Evolutionary conservation across 2,888 invertebrate species (phyloP).

Genomic region (Eucriotettix oculatus): DNA sequence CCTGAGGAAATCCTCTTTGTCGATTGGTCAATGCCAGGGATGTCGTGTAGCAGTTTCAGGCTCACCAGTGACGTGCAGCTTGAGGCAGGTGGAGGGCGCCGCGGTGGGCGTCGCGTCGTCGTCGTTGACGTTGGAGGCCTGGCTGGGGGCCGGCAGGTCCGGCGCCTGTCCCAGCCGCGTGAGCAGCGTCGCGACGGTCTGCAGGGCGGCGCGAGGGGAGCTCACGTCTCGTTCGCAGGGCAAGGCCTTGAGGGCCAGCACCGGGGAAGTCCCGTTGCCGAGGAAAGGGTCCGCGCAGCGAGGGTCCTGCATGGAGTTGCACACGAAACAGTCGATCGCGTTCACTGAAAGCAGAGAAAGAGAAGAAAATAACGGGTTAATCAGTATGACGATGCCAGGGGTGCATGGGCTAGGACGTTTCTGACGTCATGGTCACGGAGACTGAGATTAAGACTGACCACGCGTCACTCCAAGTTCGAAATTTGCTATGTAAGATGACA

Average conservation of each 20-base stretch:
- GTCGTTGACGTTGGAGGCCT: too few relatives aligned
- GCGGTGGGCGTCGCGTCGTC: not conserved
- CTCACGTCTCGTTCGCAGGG: not conserved
- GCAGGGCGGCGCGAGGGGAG: not conserved
- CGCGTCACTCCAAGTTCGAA: too few relatives aligned
- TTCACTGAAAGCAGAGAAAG: not conserved
- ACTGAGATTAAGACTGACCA: too few relatives aligned
- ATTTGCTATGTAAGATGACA: too few relatives aligned
- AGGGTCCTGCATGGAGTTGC: not conserved
- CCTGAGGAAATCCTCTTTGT: too few relatives aligned
- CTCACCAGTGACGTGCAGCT: not conserved
- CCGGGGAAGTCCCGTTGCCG: not conserved
- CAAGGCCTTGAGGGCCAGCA: not conserved
- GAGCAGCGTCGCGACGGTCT: not conserved
- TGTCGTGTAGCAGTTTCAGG: too few relatives aligned
- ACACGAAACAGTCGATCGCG: not conserved
- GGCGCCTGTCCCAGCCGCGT: not conserved
- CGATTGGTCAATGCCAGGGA: too few relatives aligned
- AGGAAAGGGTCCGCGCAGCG: not conserved
- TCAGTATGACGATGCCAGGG: too few relatives aligned
- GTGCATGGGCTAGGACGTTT: too few relatives aligned
- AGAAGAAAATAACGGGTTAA: too few relatives aligned
- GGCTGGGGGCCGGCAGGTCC: not conserved
- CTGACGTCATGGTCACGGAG: too few relatives aligned
- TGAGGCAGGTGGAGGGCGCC: not conserved